Evolutionary conservation across 2,888 invertebrate genomes (phyloP), one percentile per base, ranked within the genome.

Genomic region (Sinopyrophorus schimmeli): DNA sequence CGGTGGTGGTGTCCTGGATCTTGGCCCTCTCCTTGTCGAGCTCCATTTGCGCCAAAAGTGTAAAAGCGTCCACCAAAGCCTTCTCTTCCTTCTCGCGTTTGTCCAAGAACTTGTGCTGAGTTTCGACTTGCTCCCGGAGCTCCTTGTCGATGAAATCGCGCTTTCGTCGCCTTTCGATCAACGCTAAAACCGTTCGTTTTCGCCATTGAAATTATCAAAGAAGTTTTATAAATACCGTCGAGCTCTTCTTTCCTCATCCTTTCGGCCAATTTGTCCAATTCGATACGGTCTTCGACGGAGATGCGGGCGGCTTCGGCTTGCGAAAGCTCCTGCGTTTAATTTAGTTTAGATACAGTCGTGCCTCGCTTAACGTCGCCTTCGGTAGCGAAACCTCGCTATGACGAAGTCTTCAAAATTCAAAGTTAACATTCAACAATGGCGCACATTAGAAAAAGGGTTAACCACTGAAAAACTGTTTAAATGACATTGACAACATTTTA

Each of bases 51-150:
- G 67, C 61, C n/a, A 71, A 57, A 9, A 58, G 41, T n/a, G 48
- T 57, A 39, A 68, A 67, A 1, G 68, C 68, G 24, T 66, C 52
- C 16, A 71, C 67, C 12, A 70, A 49, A 1, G 68, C 65, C 2
- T 65, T 52, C 54, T 72, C 72, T 48, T 69, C 70, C 39, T 65
- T 62, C 39, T 62, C 64, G 26, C 69, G 54, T 49, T 69, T 59
- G 0, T 49, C 63, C 11, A 65, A 31, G 14, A 69, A 58, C 40
- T 61, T 55, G 47, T 68, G 60, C 24, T 71, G 66, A 4, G 57
- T 39, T 12, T 57, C 59, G 7, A 74, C 65, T 59, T 74, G 74
- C 14, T 67, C 60, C 7, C 54, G 42, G 3, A 73, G 58, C 47
- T 72, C 70, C 47, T 57, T 56, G 3, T 64, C 64, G 1, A 55